Conservation (phyloP, 1,140 invertebrate species). For the Physella acuta region DNA sequence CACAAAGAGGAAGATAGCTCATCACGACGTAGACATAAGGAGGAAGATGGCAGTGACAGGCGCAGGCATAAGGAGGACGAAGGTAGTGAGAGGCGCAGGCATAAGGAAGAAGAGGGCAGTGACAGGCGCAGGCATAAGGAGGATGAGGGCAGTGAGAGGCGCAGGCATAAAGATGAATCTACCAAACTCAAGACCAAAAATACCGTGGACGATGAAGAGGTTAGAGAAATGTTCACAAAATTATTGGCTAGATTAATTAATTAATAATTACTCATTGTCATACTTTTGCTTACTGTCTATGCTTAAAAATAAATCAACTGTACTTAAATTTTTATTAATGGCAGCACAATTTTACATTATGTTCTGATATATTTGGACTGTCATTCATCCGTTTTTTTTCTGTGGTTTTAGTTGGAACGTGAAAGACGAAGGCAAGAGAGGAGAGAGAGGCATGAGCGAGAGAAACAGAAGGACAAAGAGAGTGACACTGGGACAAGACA, state of each 20-base stretch:
- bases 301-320: too few relatives aligned
- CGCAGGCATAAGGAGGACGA: slow-evolving; percentile 12
- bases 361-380: too few relatives aligned
- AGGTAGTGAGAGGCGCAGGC: slow-evolving; percentile 10
- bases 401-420: slow-evolving; percentile 28
- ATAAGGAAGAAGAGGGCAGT: slow-evolving; percentile 16
- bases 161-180: slow-evolving; percentile 10
- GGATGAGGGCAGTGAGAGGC: slow-evolving; percentile 28
- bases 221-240: too few relatives aligned
- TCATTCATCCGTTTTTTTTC: too few relatives aligned
- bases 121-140: slow-evolving; percentile 16
- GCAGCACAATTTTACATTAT: too few relatives aligned
- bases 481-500: slow-evolving; percentile 4
- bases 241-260: too few relatives aligned
- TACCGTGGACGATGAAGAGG: too few relatives aligned
- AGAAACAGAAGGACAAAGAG: slow-evolving; percentile 9
- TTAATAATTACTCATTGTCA: too few relatives aligned
- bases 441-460: slow-evolving; percentile 25
- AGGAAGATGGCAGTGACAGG: neutral
- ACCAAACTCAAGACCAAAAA: too few relatives aligned
- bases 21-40: slow-evolving; percentile 11
- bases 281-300: too few relatives aligned
- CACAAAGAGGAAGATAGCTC: slow-evolving; percentile 27
- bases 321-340: too few relatives aligned
- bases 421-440: slow-evolving; percentile 15